A percentile compares a stretch with the other conserved stretches of the same genome.
Evolutionary conservation across 2,888 invertebrate species (phyloP).

Genomic region (Ennomos quercinarius): DNA sequence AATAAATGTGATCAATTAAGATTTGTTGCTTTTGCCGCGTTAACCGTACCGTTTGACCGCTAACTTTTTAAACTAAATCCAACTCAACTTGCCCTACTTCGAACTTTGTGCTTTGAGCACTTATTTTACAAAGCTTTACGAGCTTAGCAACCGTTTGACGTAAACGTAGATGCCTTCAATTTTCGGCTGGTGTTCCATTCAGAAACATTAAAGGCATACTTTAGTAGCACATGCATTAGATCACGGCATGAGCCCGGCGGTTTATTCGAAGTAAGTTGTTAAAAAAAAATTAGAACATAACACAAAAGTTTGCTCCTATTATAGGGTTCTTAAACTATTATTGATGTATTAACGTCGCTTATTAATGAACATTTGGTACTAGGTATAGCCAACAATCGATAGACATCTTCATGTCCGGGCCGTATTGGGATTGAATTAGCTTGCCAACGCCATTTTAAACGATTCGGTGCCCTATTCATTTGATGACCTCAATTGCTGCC

Average conservation of each 20-base stretch:
- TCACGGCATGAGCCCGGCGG: too few species aligned
- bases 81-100: conserved; percentile 12
- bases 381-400: not conserved
- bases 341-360: too few species aligned
- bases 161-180: not conserved
- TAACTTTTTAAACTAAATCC: conserved; percentile 19
- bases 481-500: conserved; percentile 78
- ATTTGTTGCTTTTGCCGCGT: conserved; percentile 2
- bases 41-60: conserved; percentile 10
- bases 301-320: too few species aligned
- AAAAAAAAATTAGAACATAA: too few species aligned
- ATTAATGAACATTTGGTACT: too few species aligned
- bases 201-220: too few species aligned
- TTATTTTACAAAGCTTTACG: conserved; percentile 10
- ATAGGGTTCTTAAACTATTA: too few species aligned
- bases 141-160: conserved; percentile 2
- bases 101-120: conserved; percentile 11
- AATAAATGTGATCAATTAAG: conserved; percentile 16
- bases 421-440: conserved; percentile 31
- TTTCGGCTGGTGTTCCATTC: too few species aligned
- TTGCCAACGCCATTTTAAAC: conserved; percentile 38
- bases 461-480: conserved; percentile 60
- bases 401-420: conserved; percentile 12
- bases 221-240: too few species aligned
- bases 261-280: too few species aligned